Percentiles rank a stretch among this genome's conserved stretches.
phyloP scores from a whole-genome alignment of 2,888 invertebrate species.

The Orgyia antiqua region DNA sequence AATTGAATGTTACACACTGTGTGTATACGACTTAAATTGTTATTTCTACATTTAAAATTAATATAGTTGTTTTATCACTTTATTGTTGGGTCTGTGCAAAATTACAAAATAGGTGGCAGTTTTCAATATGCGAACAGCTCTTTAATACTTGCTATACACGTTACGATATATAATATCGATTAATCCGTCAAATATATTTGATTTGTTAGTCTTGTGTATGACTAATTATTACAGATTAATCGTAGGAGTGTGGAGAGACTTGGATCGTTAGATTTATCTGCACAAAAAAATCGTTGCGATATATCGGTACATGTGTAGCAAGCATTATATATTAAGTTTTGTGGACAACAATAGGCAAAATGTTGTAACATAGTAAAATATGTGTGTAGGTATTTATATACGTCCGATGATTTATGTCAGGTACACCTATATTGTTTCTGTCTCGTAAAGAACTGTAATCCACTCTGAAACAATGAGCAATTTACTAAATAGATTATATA shows the following conservation, averaged over 20 bases:
- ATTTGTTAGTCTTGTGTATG: too few relatives aligned
- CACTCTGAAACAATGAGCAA: conserved; percentile 72
- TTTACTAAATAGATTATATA: conserved; percentile 73
- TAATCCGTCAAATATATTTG: too few relatives aligned
- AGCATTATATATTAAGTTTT: conserved; percentile 50
- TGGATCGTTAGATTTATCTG: too few relatives aligned
- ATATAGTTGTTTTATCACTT: conserved; percentile 42
- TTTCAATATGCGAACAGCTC: conserved; percentile 30
- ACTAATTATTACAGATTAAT: too few relatives aligned
- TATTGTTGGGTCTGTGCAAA: conserved; percentile 53
- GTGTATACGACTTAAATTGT: conserved; percentile 72
- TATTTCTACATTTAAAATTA: conserved; percentile 41
- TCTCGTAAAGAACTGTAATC: conserved; percentile 69
- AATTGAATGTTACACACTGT: conserved; percentile 32
- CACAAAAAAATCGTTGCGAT: too few relatives aligned
- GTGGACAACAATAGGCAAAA: conserved; percentile 54
- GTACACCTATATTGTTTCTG: conserved; percentile 71
- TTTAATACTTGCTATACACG: too few relatives aligned
- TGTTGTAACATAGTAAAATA: conserved; percentile 56
- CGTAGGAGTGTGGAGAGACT: too few relatives aligned
- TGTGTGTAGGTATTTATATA: conserved; percentile 53
- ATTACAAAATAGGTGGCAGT: conserved; percentile 26
- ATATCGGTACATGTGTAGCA: too few relatives aligned
- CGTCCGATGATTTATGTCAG: conserved; percentile 67
- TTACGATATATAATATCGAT: too few relatives aligned